phyloP scores from a whole-genome alignment of 2,888 invertebrate genomes.

The Agrochola lychnidis region DNA sequence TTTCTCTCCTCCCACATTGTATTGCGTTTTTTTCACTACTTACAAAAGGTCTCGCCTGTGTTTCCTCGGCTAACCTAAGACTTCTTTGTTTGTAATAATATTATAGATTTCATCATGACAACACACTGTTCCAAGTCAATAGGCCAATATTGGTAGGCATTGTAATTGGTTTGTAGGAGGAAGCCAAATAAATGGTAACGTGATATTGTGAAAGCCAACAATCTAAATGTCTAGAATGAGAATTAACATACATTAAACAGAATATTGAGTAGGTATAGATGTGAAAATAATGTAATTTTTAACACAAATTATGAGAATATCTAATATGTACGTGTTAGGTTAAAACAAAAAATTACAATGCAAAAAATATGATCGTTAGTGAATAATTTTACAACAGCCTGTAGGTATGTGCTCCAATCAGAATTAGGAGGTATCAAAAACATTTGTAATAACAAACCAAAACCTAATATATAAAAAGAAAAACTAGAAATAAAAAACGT shows the following conservation, averaged over 20 bases:
- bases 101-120: not conserved
- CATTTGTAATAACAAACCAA: not conserved
- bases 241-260: not conserved
- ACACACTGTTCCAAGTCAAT: not conserved
- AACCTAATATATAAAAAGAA: not conserved
- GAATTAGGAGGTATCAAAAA: not conserved
- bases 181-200: constrained; percentile 15
- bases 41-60: not conserved
- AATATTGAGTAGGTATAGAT: not conserved
- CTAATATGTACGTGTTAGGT: not conserved
- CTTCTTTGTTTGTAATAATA: not conserved
- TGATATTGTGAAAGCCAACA: constrained; percentile 16
- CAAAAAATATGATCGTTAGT: no score
- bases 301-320: not conserved
- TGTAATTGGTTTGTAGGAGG: not conserved
- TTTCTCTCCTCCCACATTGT: not conserved
- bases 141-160: not conserved
- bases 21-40: not conserved
- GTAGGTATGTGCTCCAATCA: not conserved
- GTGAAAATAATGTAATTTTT: not conserved
- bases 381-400: not conserved
- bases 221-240: not conserved
- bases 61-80: not conserved
- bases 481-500: not conserved
- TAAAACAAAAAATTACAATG: not conserved